Base-by-base conservation (phyloP, 1,140 invertebrate species). In the Episyrphus balteatus region DNA sequence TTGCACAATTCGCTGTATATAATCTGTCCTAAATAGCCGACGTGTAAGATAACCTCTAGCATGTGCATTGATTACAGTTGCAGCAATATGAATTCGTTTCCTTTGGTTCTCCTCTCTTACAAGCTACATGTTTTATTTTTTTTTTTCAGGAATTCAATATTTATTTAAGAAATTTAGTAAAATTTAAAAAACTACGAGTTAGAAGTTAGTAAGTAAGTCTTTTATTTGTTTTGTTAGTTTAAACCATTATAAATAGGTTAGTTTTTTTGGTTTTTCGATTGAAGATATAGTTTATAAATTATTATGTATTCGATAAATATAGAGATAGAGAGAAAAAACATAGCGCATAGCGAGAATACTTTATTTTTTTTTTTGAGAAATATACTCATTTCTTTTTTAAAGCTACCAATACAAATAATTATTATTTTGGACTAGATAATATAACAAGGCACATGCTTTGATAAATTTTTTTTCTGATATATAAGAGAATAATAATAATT, bases 11-110 rank as follows among this genome's bases (percentile, higher is more conserved):
- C 73, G 71, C 62, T 88, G 81, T 3, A 92, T 82, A 55, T 83
- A 82, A 58, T 87, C 84, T 1, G 88, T 89, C 44, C 70, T 74
- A 66, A 92, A 78, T 34, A 92, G 70, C 50, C 88, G 76, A 37
- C 90, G 76, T 30, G 82, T 80, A 45, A 92, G 70, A 65, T 80
- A 92, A 3, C 90, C 90, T 59, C 79, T 82, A n/a, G 76, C 80
- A 56, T 76, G 75, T 18, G 88, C 86, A 51, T 80, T 80, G 46
- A 92, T 80, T 42, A 71, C 70, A 32, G 73, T 78, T 31, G 77
- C 81, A n/a, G 83, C 83, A 14, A 73, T 64, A 78, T 82, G 30
- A n/a, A 19, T 5, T 3, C 21, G 21, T 26, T 26, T 26, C 21
- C 21, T 26, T 8, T 26, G 3, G 21, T 26, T 26, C 21, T 37